A percentile compares a stretch with the other conserved stretches of the same genome.
Conservation (phyloP, 2,888 invertebrate species). For the Drosophila rubida region DNA sequence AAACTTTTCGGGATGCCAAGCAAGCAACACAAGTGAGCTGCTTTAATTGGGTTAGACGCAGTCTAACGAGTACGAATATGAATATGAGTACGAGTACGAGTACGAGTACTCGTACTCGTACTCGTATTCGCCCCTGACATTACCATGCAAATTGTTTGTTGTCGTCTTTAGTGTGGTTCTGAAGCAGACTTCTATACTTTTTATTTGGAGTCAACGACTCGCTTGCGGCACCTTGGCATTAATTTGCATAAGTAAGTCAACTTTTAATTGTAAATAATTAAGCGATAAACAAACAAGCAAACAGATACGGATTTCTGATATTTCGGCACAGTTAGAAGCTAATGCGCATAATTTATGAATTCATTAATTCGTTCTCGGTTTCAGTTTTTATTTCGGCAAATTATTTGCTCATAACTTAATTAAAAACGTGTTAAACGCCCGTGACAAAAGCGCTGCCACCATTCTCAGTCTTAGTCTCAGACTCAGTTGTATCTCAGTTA, state of each 20-base stretch:
- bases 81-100: background rate
- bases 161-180: background rate
- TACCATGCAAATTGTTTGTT: conserved; percentile 19
- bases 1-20: conserved; percentile 19
- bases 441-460: conserved; percentile 2
- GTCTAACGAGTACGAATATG: background rate
- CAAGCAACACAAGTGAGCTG: background rate
- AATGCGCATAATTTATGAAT: conserved; percentile 38
- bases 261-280: conserved; percentile 23
- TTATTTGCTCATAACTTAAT: conserved; percentile 63
- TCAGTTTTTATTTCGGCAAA: conserved; percentile 14
- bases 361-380: conserved; percentile 18
- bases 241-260: conserved; percentile 41
- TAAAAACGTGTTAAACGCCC: conserved; percentile 56
- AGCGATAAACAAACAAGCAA: conserved; percentile 19
- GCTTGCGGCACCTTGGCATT: conserved; percentile 45
- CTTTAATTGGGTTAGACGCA: conserved; percentile 53
- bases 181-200: background rate
- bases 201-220: conserved; percentile 48
- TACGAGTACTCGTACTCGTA: background rate
- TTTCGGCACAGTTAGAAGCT: conserved; percentile 30
- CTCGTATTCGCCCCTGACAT: conserved; percentile 60
- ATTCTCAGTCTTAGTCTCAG: conserved; percentile 12
- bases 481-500: background rate
- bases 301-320: conserved; percentile 9